Evolutionary conservation across 2,797 vertebrate species (phyloP), one percentile per base, ranked within the genome.

Genomic region (Ispidina picta): DNA sequence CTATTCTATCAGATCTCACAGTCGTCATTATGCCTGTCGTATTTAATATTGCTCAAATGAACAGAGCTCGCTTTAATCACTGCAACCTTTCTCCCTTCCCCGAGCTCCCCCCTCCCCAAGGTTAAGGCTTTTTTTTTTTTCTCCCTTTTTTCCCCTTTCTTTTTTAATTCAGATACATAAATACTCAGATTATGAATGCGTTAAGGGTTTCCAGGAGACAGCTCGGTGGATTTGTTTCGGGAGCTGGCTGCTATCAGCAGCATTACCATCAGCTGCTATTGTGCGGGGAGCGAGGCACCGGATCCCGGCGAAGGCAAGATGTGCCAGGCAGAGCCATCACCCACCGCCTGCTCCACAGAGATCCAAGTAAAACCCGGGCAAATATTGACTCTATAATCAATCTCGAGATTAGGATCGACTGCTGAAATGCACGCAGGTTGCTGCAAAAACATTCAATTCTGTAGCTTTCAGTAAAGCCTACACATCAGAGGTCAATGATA

Each of bases 11-110:
- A 96, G 97, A 97, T 98, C 98, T 97, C 95, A 55, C 95, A 97
- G 96, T 95, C 95, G 93, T 97, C 97, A 97, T 97, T 97, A 97
- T 95, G 96, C 97, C 96, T 90, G 95, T 96, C 96, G 96, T 97
- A 97, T 96, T 98, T 97, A 97, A 97, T 96, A 97, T 84, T 81
- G 95, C 97, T 98, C 94, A 96, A 96, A 97, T 82, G 97, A 97
- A 93, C 96, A 84, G 93, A 95, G 97, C 95, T 96, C 84, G 84
- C 97, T 97, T 98, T 98, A 97, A 98, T 98, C 97, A 97, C 97
- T 63, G 87, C 93, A 96, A 97, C 95, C 96, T 97, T 92, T 92
- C 97, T 96, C 90, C 95, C 96, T 89, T 92, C 89, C 91, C 95
- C 8, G 65, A 93, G 96, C 94, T 91, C 95, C 82, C 89, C 83